A percentile compares a stretch with the other conserved stretches of the same genome.
phyloP scores from a whole-genome alignment of 2,888 invertebrate genomes.

The Aspidiotus rigidus region DNA sequence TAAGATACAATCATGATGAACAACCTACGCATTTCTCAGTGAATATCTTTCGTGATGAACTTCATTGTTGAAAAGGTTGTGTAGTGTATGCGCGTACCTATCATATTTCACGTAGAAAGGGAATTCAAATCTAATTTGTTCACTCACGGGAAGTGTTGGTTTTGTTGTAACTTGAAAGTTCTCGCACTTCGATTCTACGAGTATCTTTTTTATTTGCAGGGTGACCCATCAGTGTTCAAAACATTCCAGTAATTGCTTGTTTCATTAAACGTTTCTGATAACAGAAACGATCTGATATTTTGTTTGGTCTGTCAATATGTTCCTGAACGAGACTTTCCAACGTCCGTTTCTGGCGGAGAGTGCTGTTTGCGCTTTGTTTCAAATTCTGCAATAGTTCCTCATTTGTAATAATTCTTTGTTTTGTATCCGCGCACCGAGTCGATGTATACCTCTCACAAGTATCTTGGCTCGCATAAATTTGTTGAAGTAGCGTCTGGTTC shows the following conservation, averaged over 20 bases:
- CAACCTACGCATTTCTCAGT: no score
- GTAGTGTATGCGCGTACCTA: no score
- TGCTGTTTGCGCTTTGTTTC: neutral
- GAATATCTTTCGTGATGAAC: no score
- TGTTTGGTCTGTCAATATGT: neutral
- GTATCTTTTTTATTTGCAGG: neutral
- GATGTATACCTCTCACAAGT: neutral
- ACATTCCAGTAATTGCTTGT: constrained; percentile 26
- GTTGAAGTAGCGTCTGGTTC: no score
- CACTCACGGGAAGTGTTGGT: no score
- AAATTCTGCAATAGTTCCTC: neutral
- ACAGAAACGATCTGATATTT: constrained; percentile 6
- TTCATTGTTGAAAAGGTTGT: no score
- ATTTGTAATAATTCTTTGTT: neutral
- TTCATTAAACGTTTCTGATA: constrained; percentile 23
- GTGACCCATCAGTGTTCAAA: constrained; percentile 1
- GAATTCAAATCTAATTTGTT: no score
- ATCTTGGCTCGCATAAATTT: no score
- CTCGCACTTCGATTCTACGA: no score
- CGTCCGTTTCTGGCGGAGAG: neutral
- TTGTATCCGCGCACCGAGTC: neutral
- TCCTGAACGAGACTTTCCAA: neutral
- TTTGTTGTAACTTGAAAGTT: no score
- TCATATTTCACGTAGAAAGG: no score
- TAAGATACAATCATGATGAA: no score